A percentile compares a stretch with the other conserved stretches of the same genome.
phyloP scores from a whole-genome alignment of 1,140 invertebrate genomes.

The Ceratina japonica region DNA sequence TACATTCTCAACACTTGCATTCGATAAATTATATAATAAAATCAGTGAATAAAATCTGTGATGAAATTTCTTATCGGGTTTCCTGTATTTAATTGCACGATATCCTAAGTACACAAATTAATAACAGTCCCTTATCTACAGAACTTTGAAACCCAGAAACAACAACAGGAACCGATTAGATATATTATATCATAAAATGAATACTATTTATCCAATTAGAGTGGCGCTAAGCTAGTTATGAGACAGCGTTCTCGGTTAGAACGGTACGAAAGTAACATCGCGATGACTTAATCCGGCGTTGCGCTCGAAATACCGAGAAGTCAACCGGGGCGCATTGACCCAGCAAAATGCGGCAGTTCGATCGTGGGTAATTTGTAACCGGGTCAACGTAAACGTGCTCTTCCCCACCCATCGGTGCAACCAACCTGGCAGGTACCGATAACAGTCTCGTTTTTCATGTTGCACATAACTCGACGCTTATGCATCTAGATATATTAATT shows the following conservation, averaged over 20 bases:
- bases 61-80: no score
- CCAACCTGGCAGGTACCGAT: constrained; percentile 2
- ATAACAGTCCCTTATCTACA: neutral
- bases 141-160: neutral
- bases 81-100: no score
- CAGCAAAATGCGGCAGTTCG: constrained; percentile 17
- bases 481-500: no score
- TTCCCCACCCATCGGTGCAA: neutral
- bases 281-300: constrained; percentile 33
- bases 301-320: constrained; percentile 17
- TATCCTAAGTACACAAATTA: neutral
- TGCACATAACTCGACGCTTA: neutral
- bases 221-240: neutral
- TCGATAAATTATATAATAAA: no score
- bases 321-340: constrained; percentile 25
- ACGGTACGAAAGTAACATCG: neutral
- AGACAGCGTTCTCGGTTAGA: neutral
- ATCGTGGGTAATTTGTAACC: constrained; percentile 45
- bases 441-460: constrained; percentile 21
- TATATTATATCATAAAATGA: no score
- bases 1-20: no score
- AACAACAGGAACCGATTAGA: neutral
- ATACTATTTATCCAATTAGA: neutral
- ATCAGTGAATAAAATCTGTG: no score
- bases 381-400: constrained; percentile 35